Evolutionary conservation across 2,797 vertebrate species (phyloP).

Genomic region (Vipera latastei): DNA sequence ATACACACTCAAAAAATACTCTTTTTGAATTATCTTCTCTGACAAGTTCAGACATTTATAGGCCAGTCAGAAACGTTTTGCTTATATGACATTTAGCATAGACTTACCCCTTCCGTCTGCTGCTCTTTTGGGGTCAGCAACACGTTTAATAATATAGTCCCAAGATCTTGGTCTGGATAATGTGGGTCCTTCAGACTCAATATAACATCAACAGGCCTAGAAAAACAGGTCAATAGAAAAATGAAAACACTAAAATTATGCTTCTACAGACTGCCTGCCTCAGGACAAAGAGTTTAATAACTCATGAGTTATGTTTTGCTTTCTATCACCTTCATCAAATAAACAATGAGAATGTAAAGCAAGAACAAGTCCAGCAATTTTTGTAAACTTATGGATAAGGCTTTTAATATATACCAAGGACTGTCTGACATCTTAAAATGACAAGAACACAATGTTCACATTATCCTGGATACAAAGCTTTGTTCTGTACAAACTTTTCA

Average conservation of each 20-base stretch:
- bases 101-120: constrained; percentile 82
- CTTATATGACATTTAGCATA: constrained; percentile 6
- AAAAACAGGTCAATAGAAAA: constrained; percentile 11
- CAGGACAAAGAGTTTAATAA: not conserved
- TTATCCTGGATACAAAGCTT: not conserved
- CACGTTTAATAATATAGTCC: constrained; percentile 81
- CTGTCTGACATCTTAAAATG: not conserved
- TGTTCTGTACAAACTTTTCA: not conserved
- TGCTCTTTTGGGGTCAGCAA: constrained; percentile 84
- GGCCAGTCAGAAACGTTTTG: not conserved
- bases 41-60: not conserved
- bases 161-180: constrained; percentile 87
- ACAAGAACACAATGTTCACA: not conserved
- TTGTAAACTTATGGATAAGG: not conserved
- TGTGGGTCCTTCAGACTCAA: constrained; percentile 89
- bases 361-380: not conserved
- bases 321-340: not conserved
- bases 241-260: not conserved
- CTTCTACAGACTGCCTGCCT: not conserved
- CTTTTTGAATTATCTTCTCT: constrained; percentile 11
- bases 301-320: not conserved
- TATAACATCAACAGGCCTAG: constrained; percentile 83
- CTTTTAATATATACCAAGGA: too few species aligned
- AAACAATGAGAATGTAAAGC: not conserved
- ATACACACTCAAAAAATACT: not conserved